These are phyloP conservation scores for Epinotia brunnichana DNA, from an alignment of 2,888 invertebrate species.

Conservation along the genomic window DNA sequence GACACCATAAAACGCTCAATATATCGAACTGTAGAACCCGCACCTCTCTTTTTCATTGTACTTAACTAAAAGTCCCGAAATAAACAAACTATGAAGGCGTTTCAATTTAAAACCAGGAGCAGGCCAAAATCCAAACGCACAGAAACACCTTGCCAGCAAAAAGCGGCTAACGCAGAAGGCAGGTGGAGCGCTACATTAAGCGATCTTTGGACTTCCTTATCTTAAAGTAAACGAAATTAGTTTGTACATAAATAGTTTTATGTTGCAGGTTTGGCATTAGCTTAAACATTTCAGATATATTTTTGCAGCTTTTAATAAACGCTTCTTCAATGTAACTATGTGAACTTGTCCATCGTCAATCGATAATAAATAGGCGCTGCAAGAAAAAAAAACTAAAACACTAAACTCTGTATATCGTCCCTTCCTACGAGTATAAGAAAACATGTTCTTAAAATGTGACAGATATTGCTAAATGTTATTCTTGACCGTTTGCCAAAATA, in stretches of 20 bases:
- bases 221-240: constrained; percentile 29
- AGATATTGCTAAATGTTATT: background rate
- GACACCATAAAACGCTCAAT: no score
- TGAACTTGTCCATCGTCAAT: background rate
- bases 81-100: constrained; percentile 35
- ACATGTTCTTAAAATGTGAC: background rate
- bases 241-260: constrained; percentile 24
- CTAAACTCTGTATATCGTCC: no score
- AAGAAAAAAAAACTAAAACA: background rate
- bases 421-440: background rate
- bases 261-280: background rate
- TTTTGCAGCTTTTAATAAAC: background rate
- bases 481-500: constrained; percentile 14
- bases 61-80: constrained; percentile 25
- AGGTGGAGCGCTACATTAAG: constrained; percentile 57
- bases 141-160: constrained; percentile 71
- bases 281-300: constrained; percentile 1
- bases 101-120: constrained; percentile 42
- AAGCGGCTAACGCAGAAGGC: constrained; percentile 67
- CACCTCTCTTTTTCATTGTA: constrained; percentile 1
- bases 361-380: background rate
- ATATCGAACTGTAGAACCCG: background rate
- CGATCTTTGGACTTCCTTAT: constrained; percentile 36
- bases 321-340: background rate
- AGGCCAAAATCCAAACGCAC: constrained; percentile 61